Evolutionary conservation across 2,113 vertebrate genomes (phyloP).

Genomic region (Cheirogaleus medius): DNA sequence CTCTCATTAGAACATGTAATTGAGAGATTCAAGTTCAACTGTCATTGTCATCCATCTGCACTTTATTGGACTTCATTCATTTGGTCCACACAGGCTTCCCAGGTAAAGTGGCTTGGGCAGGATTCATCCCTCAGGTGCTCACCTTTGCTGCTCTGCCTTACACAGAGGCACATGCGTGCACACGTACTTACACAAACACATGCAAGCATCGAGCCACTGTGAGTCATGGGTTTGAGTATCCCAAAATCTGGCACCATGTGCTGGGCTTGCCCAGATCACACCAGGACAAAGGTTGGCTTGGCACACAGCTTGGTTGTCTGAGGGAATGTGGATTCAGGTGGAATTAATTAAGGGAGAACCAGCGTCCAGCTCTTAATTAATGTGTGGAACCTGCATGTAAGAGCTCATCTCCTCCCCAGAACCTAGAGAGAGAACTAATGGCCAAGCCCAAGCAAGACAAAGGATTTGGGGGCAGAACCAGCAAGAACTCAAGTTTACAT

Average conservation of each 20-base stretch:
- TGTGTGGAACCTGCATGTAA: neutral
- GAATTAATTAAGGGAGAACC: slow-evolving; percentile 30
- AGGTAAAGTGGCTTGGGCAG: neutral
- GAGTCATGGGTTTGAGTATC: slow-evolving; percentile 32
- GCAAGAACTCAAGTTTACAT: neutral
- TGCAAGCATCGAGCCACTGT: neutral
- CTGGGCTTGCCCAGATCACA: neutral
- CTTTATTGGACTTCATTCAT: neutral
- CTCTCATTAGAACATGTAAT: neutral
- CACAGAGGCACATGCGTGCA: neutral
- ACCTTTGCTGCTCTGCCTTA: neutral
- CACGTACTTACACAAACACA: rapidly evolving
- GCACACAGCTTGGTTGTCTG: neutral
- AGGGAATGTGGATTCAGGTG: neutral
- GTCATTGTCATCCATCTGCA: neutral
- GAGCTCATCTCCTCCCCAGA: neutral
- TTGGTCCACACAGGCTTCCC: neutral
- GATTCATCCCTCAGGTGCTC: neutral
- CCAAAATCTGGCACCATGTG: neutral
- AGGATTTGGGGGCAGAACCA: neutral
- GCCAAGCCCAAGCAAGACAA: neutral
- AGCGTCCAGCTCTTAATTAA: neutral
- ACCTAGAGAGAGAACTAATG: neutral
- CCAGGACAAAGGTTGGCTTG: neutral
- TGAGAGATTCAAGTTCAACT: neutral